A percentile compares a stretch with the other conserved stretches of the same genome.
Evolutionary conservation across 2,113 vertebrate genomes (phyloP).

Genomic region (Herpetotheres cachinnans): DNA sequence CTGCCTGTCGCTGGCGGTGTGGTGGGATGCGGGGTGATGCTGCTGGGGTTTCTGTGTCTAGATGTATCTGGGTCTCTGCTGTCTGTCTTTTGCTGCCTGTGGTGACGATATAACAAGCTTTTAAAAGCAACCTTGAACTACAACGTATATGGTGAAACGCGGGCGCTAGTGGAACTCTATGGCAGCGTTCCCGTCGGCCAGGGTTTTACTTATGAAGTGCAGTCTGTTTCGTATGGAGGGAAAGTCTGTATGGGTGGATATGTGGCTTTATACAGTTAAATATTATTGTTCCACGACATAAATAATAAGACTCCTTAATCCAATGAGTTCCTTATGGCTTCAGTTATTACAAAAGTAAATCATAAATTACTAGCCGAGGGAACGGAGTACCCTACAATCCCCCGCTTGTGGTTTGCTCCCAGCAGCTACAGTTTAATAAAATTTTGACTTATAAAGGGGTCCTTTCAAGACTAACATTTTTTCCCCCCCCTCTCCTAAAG

Average conservation of each 20-base stretch:
- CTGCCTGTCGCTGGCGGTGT: not conserved
- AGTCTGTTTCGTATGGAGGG: not conserved
- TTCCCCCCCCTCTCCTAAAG: not conserved
- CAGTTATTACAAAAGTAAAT: not conserved
- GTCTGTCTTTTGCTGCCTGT: not conserved
- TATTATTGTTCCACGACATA: not conserved
- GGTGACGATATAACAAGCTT: slow-evolving; percentile 16
- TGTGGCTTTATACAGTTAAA: not conserved
- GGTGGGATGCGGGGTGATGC: not conserved
- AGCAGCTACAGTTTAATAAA: slow-evolving; percentile 37
- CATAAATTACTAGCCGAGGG: not conserved
- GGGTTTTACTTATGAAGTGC: not conserved
- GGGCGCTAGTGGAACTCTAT: not conserved
- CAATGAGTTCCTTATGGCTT: slow-evolving; percentile 3
- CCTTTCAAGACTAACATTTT: not conserved
- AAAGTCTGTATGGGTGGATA: not conserved
- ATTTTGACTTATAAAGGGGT: not conserved
- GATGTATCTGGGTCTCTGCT: not conserved
- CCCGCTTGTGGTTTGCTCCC: not conserved
- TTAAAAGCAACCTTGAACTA: not conserved
- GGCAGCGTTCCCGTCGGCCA: not conserved
- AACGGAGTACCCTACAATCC: not conserved
- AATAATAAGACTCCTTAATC: slow-evolving; percentile 2
- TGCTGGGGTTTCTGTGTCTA: not conserved
- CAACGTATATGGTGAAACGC: rapidly evolving